Evolutionary conservation across 2,888 invertebrate genomes (phyloP), one percentile per base, ranked within the genome.

Genomic region (Meandrusa payeni): DNA sequence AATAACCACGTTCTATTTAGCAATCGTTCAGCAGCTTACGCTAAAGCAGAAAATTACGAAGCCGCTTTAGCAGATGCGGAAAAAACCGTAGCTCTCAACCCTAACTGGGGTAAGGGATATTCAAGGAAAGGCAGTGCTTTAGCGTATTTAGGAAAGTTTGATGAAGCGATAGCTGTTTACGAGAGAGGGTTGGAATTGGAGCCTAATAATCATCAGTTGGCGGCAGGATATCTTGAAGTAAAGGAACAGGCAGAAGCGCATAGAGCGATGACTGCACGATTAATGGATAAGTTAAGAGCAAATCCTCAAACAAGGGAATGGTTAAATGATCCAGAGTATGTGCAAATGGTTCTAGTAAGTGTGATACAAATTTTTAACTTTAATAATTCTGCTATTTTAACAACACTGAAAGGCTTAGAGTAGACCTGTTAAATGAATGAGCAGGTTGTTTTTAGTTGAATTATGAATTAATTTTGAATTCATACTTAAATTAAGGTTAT

Each of bases 1-100:
- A 90, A 88, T 22, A 97, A 97, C 86, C 95, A 97, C 88, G 96
- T 97, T 66, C 88, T 97, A 12, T 97, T 90, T 65, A 97, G 97
- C 59, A 97, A 97, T 78, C 91, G 97, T 41, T 97, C 97, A 0
- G 97, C 97, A 3, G 97, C 97, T 3, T 93, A 94, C 65, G 94
- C 95, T 1, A 97, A 96, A 80, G 90, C 92, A 29, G 92, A 90
- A 12, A 91, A 94, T 51, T 97, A 93, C 64, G 71, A 81, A 1
- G 89, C 92, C 47, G 95, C 97, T 0, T 77, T 97, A 15, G 89
- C 91, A 51, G 97, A 97, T 88, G 97, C 97, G 0, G 93, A 96
- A 48, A 92, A 93, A 67, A 96, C 96, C 0, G 89, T 97, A 4
- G 75, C 90, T 32, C 59, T 97, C 7, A 96, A 96, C 70, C 92